These are phyloP conservation scores for Machimus rusticus DNA, from an alignment of 2,888 invertebrate species.

Conservation along the genomic window DNA sequence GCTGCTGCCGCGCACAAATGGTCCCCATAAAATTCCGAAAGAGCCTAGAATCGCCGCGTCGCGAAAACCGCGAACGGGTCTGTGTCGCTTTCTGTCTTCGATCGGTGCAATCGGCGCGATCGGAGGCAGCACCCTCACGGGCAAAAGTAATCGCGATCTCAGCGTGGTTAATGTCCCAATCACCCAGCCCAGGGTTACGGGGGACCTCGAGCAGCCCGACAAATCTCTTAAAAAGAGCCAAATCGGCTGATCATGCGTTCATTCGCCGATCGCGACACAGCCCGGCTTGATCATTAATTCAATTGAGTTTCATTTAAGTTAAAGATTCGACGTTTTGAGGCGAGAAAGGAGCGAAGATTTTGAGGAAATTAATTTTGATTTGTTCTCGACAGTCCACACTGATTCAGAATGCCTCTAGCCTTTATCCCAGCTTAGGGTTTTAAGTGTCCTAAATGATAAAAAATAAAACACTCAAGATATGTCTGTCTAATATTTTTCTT, in stretches of 20 bases:
- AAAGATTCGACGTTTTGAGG: background rate
- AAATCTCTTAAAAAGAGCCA: background rate
- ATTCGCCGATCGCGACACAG: background rate
- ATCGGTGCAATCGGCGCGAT: background rate
- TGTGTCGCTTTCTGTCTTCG: background rate
- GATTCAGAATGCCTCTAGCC: background rate
- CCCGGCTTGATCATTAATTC: background rate
- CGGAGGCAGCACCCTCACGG: background rate
- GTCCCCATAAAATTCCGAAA: background rate
- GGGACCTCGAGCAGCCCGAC: background rate
- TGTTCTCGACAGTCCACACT: background rate
- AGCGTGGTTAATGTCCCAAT: background rate
- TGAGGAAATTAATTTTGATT: background rate
- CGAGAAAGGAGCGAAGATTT: background rate
- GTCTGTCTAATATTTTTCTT: too few relatives aligned
- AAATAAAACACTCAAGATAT: too few relatives aligned
- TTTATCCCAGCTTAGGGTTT: background rate
- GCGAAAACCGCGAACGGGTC: background rate
- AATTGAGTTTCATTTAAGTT: constrained; percentile 8
- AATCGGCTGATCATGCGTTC: background rate
- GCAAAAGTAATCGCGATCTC: background rate
- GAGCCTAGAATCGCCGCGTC: background rate
- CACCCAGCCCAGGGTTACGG: background rate
- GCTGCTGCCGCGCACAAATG: background rate
- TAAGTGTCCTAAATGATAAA: background rate